Evolutionary conservation across 1,140 invertebrate genomes (phyloP).

Genomic region (Sinonovacula constricta): DNA sequence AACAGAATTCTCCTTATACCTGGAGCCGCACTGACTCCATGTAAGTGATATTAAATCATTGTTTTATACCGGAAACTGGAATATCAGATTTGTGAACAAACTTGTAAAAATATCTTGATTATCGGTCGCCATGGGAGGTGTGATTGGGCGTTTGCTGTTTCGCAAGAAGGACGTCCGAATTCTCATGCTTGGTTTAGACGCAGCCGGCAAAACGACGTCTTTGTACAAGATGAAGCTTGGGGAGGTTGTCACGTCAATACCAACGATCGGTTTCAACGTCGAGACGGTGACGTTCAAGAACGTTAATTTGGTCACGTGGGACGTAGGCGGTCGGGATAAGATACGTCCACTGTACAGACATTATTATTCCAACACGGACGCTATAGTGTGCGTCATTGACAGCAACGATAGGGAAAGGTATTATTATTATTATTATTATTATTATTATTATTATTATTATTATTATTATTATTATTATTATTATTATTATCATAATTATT

Average conservation of each 20-base stretch:
- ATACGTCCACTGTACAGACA: slow-evolving; percentile 95
- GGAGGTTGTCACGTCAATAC: slow-evolving; percentile 98
- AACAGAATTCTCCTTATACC: too few relatives aligned
- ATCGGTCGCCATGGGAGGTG: slow-evolving; percentile 36
- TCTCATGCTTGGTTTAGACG: slow-evolving; percentile 87
- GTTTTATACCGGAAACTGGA: too few relatives aligned
- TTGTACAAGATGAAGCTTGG: slow-evolving; percentile 98
- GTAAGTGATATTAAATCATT: too few relatives aligned
- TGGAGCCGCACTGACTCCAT: too few relatives aligned
- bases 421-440: too few relatives aligned
- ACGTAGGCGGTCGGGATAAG: slow-evolving; percentile 95
- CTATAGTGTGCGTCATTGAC: slow-evolving; percentile 28
- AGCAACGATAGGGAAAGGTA: slow-evolving; percentile 41
- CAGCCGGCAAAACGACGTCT: slow-evolving; percentile 98
- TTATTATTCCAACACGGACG: slow-evolving; percentile 92
- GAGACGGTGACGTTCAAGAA: slow-evolving; percentile 93
- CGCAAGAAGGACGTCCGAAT: background rate
- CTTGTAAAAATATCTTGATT: too few relatives aligned
- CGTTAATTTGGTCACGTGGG: slow-evolving; percentile 91
- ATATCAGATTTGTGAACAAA: too few relatives aligned
- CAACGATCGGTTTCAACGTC: slow-evolving; percentile 96
- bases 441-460: too few relatives aligned
- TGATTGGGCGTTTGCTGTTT: slow-evolving; percentile 1
- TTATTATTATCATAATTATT: too few relatives aligned
- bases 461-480: too few relatives aligned